Evolutionary conservation across 2,888 invertebrate genomes (phyloP).

Genomic region (Agrypnus murinus): DNA sequence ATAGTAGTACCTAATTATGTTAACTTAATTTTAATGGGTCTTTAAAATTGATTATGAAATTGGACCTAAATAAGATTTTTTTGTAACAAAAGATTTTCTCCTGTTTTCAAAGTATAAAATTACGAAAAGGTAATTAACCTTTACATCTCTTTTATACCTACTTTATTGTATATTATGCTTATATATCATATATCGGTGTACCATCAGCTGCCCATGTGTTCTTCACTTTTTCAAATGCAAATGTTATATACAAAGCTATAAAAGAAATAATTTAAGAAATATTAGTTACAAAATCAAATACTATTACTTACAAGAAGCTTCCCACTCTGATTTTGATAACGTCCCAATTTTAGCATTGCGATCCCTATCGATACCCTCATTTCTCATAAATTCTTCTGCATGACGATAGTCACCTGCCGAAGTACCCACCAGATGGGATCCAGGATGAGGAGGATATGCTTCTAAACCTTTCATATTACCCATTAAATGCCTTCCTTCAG

Average conservation of each 20-base stretch:
- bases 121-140: too few relatives aligned
- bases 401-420: conserved; percentile 82
- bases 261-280: too few relatives aligned
- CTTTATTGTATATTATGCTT: conserved; percentile 48
- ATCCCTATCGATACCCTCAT: conserved; percentile 65
- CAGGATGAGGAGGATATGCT: conserved; percentile 81
- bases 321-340: conserved; percentile 93
- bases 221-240: conserved; percentile 88
- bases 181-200: conserved; percentile 75
- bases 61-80: too few relatives aligned
- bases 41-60: too few relatives aligned
- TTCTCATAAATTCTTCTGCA: conserved; percentile 76
- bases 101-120: too few relatives aligned
- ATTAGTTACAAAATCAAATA: conserved; percentile 36
- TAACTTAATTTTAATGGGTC: too few relatives aligned
- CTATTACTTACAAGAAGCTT: conserved; percentile 88
- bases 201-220: conserved; percentile 78
- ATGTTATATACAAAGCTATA: conserved; percentile 82
- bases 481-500: conserved; percentile 77
- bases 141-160: too few relatives aligned
- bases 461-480: conserved; percentile 88
- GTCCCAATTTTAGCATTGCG: conserved; percentile 81
- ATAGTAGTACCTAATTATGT: too few relatives aligned
- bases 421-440: conserved; percentile 75
- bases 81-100: too few relatives aligned